Base-by-base conservation (phyloP, 2,888 invertebrate species). In the Xanthorhoe designata region DNA sequence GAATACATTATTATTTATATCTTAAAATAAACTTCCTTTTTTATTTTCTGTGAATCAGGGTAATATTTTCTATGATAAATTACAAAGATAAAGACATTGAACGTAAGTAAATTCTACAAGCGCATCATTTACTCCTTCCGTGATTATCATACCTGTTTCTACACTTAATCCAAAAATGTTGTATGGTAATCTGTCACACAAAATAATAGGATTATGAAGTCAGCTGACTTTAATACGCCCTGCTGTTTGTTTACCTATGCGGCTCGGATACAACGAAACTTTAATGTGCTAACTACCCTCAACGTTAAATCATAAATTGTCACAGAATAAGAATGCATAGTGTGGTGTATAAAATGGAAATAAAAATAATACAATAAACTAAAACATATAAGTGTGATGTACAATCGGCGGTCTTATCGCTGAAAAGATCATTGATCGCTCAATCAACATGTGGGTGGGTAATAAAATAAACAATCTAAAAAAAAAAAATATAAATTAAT, bases 401-500 rank as follows among this genome's bases (percentile, higher is more conserved):
- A 32, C 32, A 32, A 32, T 32, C 32, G 0, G 7, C 32, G 32
- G 6, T 32, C 32, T 32, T 32, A 32, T 32, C 32, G 32, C 32
- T 32, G 8, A 32, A 32, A 32, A 32, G 32, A 24, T 24, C 24
- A 24, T 24, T 7, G 32, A 32, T 3, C 32, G 2, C 8, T 1
- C 32, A 7, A 7, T 7, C 5, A 13, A 45, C 15, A 17, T n/a
- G 19, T 29, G 42, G 10, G 13, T 13, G 42, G 42, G 8, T 13
- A 1, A 42, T 42, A 2, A 13, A 42, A 8, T 32, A 32, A 42
- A 42, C 13, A 42, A 42, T 42, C 5, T 13, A 42, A 42, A n/a
- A 42, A 42, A 0, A 13, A 42, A 42, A n/a, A 67, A 68, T 63
- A 54, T 52, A 60, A 66, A 54, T 53, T 74, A 75, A 76, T 72